A percentile compares a stretch with the other conserved stretches of the same genome.
These are phyloP conservation scores for Chrysaora quinquecirrha DNA, from an alignment of 30 jellyfish, hydroid and myxozoan genomes.

Conservation along the genomic window DNA sequence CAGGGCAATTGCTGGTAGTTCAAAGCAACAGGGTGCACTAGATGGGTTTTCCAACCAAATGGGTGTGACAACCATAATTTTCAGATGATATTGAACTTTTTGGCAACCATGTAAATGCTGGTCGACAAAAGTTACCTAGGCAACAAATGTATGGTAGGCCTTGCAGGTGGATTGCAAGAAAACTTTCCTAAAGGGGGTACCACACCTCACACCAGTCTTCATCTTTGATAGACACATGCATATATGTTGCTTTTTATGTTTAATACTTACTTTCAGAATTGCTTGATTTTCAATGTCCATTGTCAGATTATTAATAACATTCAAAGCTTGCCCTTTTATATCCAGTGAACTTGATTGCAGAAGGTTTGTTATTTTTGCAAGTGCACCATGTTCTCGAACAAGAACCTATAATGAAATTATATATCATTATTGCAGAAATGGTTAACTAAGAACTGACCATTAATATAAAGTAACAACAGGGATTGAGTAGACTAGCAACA, in stretches of 20 bases:
- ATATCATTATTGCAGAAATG: not conserved
- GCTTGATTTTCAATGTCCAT: conserved; percentile 77
- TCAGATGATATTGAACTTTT: too few species aligned
- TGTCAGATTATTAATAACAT: conserved; percentile 79
- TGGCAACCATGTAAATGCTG: too few species aligned
- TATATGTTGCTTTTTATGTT: not conserved
- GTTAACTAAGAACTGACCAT: not conserved
- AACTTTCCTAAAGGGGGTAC: too few species aligned
- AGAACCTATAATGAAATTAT: conserved; percentile 32
- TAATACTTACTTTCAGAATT: conserved; percentile 50
- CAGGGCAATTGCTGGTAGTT: too few species aligned
- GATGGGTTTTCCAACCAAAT: too few species aligned
- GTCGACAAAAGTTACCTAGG: too few species aligned
- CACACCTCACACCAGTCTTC: not conserved
- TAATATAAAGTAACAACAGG: not conserved
- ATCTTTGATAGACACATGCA: not conserved
- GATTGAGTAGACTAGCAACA: not conserved
- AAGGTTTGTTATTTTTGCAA: conserved; percentile 33
- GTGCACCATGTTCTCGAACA: conserved; percentile 68
- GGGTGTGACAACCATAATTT: too few species aligned
- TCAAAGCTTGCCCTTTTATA: conserved; percentile 58
- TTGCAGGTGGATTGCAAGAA: too few species aligned
- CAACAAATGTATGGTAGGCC: too few species aligned
- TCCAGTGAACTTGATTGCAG: conserved; percentile 49
- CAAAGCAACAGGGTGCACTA: too few species aligned